Percentiles rank a stretch among this genome's conserved stretches.
Evolutionary conservation across 2,797 vertebrate genomes (phyloP).

Genomic region (Sebastes vulpes): DNA sequence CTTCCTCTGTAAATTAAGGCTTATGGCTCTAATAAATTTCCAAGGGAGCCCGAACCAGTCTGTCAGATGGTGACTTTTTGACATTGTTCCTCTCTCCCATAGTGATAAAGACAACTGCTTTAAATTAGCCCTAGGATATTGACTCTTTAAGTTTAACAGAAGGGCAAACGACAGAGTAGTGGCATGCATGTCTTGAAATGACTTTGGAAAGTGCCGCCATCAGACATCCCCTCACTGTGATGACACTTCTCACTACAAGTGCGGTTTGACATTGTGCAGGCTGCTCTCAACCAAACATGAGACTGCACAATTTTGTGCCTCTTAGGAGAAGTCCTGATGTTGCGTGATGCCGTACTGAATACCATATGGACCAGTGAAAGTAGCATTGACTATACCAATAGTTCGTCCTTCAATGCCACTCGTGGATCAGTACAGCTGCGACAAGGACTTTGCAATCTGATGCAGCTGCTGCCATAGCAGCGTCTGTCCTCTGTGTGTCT

Average conservation of each 20-base stretch:
- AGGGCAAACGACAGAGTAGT: constrained; percentile 67
- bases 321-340: constrained; percentile 62
- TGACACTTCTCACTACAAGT: constrained; percentile 69
- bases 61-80: constrained; percentile 70
- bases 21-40: constrained; percentile 78
- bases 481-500: constrained; percentile 55
- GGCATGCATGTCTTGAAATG: constrained; percentile 54
- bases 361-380: constrained; percentile 59
- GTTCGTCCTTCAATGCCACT: constrained; percentile 67
- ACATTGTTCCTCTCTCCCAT: constrained; percentile 68
- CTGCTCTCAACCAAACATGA: constrained; percentile 47
- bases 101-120: constrained; percentile 72
- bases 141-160: constrained; percentile 72
- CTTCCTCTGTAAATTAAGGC: constrained; percentile 74
- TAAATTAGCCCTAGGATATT: constrained; percentile 73
- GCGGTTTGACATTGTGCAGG: constrained; percentile 71
- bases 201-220: constrained; percentile 74
- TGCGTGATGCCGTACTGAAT: constrained; percentile 54
- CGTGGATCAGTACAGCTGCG: constrained; percentile 61
- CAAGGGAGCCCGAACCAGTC: constrained; percentile 40
- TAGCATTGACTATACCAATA: constrained; percentile 27
- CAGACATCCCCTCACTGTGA: constrained; percentile 52
- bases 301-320: constrained; percentile 43
- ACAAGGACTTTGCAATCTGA: constrained; percentile 69
- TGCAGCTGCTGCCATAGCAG: constrained; percentile 74